phyloP scores from a whole-genome alignment of 2,113 vertebrate genomes.

The Planiliza haematocheilus region DNA sequence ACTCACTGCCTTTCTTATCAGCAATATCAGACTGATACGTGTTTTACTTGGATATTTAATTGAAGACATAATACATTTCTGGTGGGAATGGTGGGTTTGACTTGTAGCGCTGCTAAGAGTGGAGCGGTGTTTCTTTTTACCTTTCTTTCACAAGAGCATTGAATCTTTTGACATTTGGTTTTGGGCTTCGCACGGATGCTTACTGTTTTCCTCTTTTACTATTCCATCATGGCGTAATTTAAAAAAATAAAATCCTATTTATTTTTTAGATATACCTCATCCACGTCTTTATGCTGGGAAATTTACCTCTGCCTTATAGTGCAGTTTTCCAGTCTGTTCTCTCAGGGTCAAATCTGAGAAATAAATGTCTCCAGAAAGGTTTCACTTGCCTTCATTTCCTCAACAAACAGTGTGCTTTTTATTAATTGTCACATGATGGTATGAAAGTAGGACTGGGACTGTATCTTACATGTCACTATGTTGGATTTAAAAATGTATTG shows the following conservation, averaged over 20 bases:
- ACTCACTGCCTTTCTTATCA: neutral
- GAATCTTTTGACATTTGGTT: neutral
- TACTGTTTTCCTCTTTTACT: neutral
- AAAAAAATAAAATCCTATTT: neutral
- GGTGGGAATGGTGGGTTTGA: constrained; percentile 1
- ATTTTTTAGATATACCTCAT: constrained; percentile 37
- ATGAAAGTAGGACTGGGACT: too few relatives aligned
- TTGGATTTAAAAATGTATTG: too few relatives aligned
- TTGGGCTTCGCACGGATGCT: neutral
- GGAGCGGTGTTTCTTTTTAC: neutral
- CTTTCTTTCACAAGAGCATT: neutral
- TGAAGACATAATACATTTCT: neutral
- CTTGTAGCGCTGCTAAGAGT: constrained; percentile 14
- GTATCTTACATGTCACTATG: too few relatives aligned
- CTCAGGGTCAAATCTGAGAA: constrained; percentile 59
- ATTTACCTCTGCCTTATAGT: constrained; percentile 32
- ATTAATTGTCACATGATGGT: neutral
- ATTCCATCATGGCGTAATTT: too few relatives aligned
- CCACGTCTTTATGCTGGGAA: constrained; percentile 17
- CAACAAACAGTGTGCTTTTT: neutral
- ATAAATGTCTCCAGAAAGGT: constrained; percentile 35
- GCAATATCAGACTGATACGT: neutral
- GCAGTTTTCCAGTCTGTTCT: constrained; percentile 22
- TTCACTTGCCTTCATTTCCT: neutral
- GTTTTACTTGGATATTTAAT: constrained; percentile 6